A percentile compares a stretch with the other conserved stretches of the same genome.
Conservation (phyloP, 1,140 invertebrate genomes). For the Drosophila sturtevanti region DNA sequence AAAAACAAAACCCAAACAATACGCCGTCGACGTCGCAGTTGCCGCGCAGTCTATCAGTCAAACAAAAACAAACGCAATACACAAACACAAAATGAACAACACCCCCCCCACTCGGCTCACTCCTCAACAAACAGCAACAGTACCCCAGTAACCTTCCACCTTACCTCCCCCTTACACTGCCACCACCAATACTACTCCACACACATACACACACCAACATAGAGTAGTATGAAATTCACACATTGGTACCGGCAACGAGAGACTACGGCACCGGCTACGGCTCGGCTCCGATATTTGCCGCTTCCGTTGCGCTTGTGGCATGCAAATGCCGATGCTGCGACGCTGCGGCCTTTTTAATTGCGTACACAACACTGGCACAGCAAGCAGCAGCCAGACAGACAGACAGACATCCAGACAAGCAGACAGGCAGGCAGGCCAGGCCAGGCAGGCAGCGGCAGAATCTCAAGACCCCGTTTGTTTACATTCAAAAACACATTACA, state of each 20-base stretch:
- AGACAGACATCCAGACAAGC: too few relatives aligned
- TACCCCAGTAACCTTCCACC: neutral
- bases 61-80: constrained; percentile 51
- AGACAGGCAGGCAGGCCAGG: too few relatives aligned
- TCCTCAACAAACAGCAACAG: constrained; percentile 13
- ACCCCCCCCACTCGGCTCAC: too few relatives aligned
- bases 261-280: constrained; percentile 3
- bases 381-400: constrained; percentile 4
- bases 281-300: constrained; percentile 4
- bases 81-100: constrained; percentile 2
- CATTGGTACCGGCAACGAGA: constrained; percentile 16
- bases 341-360: constrained; percentile 66
- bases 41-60: constrained; percentile 49
- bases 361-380: constrained; percentile 29
- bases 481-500: constrained; percentile 50
- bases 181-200: neutral
- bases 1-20: constrained; percentile 62
- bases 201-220: too few relatives aligned
- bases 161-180: too few relatives aligned
- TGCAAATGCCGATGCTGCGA: constrained; percentile 52
- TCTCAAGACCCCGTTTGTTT: constrained; percentile 81
- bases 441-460: constrained; percentile 40
- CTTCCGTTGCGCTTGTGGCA: constrained; percentile 28
- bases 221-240: constrained; percentile 17
- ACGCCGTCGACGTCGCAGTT: constrained; percentile 33